Evolutionary conservation across 1,140 invertebrate genomes (phyloP).

Genomic region (Dysdera silvatica): DNA sequence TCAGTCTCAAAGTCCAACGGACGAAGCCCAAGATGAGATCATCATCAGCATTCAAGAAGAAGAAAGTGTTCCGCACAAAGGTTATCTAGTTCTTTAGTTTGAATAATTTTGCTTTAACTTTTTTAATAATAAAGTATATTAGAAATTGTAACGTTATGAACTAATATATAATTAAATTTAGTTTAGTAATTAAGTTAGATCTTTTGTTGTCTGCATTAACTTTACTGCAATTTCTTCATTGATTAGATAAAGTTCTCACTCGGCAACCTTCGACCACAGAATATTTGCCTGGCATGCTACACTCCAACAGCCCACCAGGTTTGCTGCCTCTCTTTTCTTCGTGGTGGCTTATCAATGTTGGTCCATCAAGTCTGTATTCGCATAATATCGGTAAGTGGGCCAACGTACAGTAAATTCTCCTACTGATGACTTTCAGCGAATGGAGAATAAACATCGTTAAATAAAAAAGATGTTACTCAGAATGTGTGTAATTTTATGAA

Average conservation of each 20-base stretch:
- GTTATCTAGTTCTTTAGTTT: background rate
- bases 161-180: background rate
- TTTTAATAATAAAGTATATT: background rate
- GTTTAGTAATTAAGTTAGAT: background rate
- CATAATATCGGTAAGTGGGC: conserved; percentile 72
- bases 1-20: conserved; percentile 18
- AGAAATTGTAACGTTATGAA: background rate
- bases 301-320: conserved; percentile 63
- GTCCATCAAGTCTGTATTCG: conserved; percentile 80
- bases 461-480: no score
- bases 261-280: conserved; percentile 71
- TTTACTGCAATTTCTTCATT: background rate
- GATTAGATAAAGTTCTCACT: conserved; percentile 9
- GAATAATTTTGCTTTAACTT: background rate
- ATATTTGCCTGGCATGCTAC: conserved; percentile 83
- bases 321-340: conserved; percentile 82
- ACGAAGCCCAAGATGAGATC: conserved; percentile 17
- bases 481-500: no score
- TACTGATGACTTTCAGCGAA: no score
- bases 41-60: conserved; percentile 29
- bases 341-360: conserved; percentile 85
- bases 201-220: background rate
- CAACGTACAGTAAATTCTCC: no score
- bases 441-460: no score
- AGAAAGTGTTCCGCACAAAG: background rate